Conservation (phyloP, 2,888 invertebrate genomes). For the Calameuta idolon region DNA sequence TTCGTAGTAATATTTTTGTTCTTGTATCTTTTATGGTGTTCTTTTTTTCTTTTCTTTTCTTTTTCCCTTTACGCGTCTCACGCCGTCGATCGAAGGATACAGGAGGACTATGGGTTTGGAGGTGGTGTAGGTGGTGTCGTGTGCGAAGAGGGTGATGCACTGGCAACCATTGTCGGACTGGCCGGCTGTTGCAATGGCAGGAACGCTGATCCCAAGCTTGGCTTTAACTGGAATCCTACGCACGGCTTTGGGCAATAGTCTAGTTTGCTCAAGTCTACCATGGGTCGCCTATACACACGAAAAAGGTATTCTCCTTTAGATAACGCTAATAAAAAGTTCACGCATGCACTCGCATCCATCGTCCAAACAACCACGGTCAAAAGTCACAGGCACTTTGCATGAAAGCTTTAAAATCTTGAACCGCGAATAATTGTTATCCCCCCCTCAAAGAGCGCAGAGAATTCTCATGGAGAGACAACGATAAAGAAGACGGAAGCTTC, state of each 20-base stretch:
- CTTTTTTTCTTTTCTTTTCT: slow-evolving; percentile 39
- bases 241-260: slow-evolving; percentile 73
- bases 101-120: slow-evolving; percentile 65
- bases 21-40: slow-evolving; percentile 1
- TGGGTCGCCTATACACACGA: slow-evolving; percentile 62
- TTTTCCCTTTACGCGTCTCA: slow-evolving; percentile 55
- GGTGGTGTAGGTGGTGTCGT: slow-evolving; percentile 64
- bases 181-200: slow-evolving; percentile 74
- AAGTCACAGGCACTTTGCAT: too few species aligned
- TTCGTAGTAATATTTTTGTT: neutral
- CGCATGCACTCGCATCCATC: too few species aligned
- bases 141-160: slow-evolving; percentile 59
- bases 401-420: too few species aligned
- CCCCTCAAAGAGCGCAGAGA: too few species aligned
- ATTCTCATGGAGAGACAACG: too few species aligned
- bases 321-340: too few species aligned
- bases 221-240: slow-evolving; percentile 81
- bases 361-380: too few species aligned
- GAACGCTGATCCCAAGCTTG: slow-evolving; percentile 85
- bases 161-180: slow-evolving; percentile 57
- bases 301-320: slow-evolving; percentile 18
- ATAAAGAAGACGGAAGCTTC: too few species aligned
- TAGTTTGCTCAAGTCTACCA: slow-evolving; percentile 68
- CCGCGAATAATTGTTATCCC: too few species aligned
- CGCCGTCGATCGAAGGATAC: slow-evolving; percentile 47